Conservation (phyloP, 1,140 invertebrate genomes). For the Latrodectus geometricus region DNA sequence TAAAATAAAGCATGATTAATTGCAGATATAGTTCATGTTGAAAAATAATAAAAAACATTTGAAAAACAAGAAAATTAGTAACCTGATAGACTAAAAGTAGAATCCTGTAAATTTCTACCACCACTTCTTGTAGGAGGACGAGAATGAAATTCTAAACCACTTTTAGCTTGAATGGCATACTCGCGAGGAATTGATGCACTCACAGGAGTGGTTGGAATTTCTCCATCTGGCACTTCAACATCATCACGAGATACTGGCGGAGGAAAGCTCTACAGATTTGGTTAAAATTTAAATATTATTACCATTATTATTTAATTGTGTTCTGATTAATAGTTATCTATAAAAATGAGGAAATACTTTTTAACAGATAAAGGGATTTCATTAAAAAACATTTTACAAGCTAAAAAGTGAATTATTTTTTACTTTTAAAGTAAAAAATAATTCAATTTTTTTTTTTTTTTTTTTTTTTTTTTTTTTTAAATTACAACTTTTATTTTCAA, state of each 20-base stretch:
- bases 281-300: background rate
- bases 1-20: conserved; percentile 31
- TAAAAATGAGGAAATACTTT: too few species aligned
- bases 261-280: conserved; percentile 36
- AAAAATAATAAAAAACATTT: conserved; percentile 38
- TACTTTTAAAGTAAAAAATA: too few species aligned
- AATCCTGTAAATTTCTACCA: conserved; percentile 90
- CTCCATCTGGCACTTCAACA: conserved; percentile 36
- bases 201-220: conserved; percentile 63
- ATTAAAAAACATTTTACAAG: too few species aligned
- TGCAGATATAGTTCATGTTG: background rate
- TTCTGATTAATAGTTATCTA: too few species aligned
- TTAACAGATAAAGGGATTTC: too few species aligned
- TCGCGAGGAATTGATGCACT: conserved; percentile 49
- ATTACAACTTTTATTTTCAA: too few species aligned
- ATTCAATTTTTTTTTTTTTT: too few species aligned
- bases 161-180: conserved; percentile 24
- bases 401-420: too few species aligned
- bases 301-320: background rate
- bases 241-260: conserved; percentile 44
- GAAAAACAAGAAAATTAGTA: conserved; percentile 66
- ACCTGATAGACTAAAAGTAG: conserved; percentile 94
- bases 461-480: too few species aligned
- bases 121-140: conserved; percentile 71
- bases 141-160: conserved; percentile 66